Evolutionary conservation across 2,888 invertebrate species (phyloP).

Genomic region (Eledona agricola): DNA sequence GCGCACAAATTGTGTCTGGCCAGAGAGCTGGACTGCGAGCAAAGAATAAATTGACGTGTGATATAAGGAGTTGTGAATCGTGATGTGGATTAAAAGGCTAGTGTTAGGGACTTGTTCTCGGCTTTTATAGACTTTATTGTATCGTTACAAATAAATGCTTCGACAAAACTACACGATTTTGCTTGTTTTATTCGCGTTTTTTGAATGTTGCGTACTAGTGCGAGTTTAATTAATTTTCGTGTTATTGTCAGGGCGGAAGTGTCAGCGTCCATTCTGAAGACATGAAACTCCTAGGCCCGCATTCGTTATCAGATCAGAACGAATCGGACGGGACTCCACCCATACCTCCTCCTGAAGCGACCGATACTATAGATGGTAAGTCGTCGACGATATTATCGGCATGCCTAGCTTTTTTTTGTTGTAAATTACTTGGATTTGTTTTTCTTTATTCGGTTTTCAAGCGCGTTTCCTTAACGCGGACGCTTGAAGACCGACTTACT

Average conservation of each 20-base stretch:
- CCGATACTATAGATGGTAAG: conserved; percentile 82
- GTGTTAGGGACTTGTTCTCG: conserved; percentile 7
- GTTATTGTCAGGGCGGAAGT: conserved; percentile 58
- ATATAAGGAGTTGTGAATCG: conserved; percentile 1
- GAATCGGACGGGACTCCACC: conserved; percentile 70
- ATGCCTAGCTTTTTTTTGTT: conserved; percentile 25
- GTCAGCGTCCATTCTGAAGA: conserved; percentile 67
- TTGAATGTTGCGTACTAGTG: no score
- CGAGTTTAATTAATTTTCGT: no score
- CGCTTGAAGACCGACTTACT: conserved; percentile 27
- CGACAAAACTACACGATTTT: no score
- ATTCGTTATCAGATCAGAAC: conserved; percentile 68
- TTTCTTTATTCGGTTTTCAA: conserved; percentile 26
- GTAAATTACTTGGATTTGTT: no score
- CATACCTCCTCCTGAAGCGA: conserved; percentile 74
- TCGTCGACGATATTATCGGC: conserved; percentile 42
- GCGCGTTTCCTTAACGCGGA: conserved; percentile 1
- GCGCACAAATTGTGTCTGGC: conserved; percentile 74
- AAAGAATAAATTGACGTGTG: conserved; percentile 2
- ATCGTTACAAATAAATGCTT: no score
- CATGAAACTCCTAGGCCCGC: conserved; percentile 70
- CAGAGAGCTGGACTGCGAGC: conserved; percentile 60
- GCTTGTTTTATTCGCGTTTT: no score
- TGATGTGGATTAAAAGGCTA: conserved; percentile 11
- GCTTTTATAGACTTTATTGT: conserved; percentile 5